These are phyloP conservation scores for Mycteria americana DNA, from an alignment of 2,797 vertebrate species.

Conservation along the genomic window DNA sequence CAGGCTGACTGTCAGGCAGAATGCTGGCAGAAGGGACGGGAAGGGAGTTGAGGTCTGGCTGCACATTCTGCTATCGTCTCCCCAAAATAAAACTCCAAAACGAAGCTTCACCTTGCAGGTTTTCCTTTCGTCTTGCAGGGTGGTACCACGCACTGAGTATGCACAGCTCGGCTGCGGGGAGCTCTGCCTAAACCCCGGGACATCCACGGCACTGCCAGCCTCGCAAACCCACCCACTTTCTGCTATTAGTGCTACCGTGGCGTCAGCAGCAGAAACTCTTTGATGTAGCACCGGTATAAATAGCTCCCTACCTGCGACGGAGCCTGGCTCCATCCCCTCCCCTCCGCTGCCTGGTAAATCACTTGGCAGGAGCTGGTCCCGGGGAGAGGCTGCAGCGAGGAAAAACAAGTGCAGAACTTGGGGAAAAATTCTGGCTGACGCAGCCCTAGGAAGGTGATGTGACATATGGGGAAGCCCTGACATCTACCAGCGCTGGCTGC, in stretches of 20 bases:
- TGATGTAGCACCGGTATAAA: slow-evolving; percentile 31
- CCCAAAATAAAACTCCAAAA: neutral
- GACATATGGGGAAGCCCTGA: neutral
- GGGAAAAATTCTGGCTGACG: neutral
- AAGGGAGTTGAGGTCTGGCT: neutral
- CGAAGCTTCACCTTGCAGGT: neutral
- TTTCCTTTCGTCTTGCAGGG: neutral
- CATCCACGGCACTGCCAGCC: neutral
- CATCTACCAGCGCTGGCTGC: neutral
- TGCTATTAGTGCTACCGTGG: neutral
- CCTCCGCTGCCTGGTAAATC: neutral
- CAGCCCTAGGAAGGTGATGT: neutral
- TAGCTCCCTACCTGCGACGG: neutral
- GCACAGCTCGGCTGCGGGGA: neutral
- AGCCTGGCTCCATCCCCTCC: neutral
- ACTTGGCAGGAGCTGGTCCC: neutral
- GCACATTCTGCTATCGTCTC: rapidly evolving
- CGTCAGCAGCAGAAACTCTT: neutral
- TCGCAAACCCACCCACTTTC: neutral
- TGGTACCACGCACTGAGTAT: rapidly evolving
- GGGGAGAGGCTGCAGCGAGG: neutral
- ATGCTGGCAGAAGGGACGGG: neutral
- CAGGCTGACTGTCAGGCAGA: neutral
- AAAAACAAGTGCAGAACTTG: neutral
- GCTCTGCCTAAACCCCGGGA: neutral